Percentiles rank a stretch among this genome's conserved stretches.
Conservation (phyloP, 2,888 invertebrate genomes). For the Cistogaster globosa region DNA sequence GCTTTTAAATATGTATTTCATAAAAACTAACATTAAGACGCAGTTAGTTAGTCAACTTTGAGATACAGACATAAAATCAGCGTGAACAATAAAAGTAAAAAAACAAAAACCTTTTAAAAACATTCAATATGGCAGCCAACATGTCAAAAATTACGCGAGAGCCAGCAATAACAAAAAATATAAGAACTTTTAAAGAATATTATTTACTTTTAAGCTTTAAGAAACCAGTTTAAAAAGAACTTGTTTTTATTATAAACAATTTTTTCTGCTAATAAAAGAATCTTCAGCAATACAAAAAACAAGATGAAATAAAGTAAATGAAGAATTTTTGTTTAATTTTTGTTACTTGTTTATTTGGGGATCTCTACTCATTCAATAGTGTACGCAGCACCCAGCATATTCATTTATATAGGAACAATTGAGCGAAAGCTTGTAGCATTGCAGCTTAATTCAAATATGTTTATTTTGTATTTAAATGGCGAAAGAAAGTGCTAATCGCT, state of each 20-base stretch:
- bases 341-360: constrained; percentile 71
- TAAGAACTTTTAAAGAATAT: constrained; percentile 63
- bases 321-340: constrained; percentile 80
- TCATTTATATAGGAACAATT: constrained; percentile 22
- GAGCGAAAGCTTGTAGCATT: constrained; percentile 22
- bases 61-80: constrained; percentile 55
- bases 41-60: constrained; percentile 37
- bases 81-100: constrained; percentile 13
- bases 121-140: constrained; percentile 80
- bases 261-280: constrained; percentile 71
- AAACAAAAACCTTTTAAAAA: constrained; percentile 72
- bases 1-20: background rate
- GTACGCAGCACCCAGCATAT: constrained; percentile 48
- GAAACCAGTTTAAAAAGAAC: constrained; percentile 78
- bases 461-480: background rate
- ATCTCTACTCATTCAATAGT: constrained; percentile 45
- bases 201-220: constrained; percentile 68
- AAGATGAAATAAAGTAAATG: constrained; percentile 48
- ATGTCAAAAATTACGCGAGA: constrained; percentile 73
- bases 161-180: constrained; percentile 64
- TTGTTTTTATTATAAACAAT: constrained; percentile 73
- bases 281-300: constrained; percentile 74
- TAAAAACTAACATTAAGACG: constrained; percentile 10
- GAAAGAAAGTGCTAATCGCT: background rate
- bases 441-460: background rate